Conservation (phyloP, 1,140 invertebrate genomes). For the Anastatus disparis region DNA sequence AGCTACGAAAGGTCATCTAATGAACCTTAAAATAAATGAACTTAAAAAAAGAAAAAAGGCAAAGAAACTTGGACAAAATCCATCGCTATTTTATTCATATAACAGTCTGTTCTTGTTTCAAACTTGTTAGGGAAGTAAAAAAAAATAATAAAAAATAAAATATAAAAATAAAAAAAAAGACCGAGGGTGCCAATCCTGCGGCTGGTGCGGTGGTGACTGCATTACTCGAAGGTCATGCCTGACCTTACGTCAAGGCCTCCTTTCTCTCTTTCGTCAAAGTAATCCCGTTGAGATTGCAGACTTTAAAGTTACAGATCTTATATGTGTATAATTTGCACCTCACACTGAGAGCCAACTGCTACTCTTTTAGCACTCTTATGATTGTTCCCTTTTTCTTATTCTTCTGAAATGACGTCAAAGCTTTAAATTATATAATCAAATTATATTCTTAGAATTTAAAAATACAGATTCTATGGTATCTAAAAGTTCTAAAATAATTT, state of each 20-base stretch:
- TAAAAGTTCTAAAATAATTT: no score
- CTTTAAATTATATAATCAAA: no score
- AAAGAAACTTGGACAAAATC: slow-evolving; percentile 30
- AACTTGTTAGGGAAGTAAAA: slow-evolving; percentile 24
- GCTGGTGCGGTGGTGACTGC: slow-evolving; percentile 12
- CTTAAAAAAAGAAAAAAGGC: neutral
- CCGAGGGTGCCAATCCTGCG: slow-evolving; percentile 13
- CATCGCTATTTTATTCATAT: slow-evolving; percentile 1
- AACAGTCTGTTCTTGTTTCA: slow-evolving; percentile 20
- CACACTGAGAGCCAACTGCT: neutral
- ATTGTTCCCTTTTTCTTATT: no score
- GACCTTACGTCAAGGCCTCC: slow-evolving; percentile 24
- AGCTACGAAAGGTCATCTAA: no score
- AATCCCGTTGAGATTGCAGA: neutral
- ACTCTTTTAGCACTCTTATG: no score
- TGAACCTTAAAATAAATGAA: slow-evolving; percentile 2
- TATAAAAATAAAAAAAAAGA: no score
- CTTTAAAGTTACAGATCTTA: no score
- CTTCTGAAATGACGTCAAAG: no score
- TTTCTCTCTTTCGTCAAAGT: no score
- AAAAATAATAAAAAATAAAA: no score
- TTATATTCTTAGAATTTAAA: no score
- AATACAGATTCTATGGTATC: no score
- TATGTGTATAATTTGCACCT: neutral
- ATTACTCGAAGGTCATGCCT: slow-evolving; percentile 34